phyloP scores from a whole-genome alignment of 1,140 invertebrate species.

The Drosophila elegans region DNA sequence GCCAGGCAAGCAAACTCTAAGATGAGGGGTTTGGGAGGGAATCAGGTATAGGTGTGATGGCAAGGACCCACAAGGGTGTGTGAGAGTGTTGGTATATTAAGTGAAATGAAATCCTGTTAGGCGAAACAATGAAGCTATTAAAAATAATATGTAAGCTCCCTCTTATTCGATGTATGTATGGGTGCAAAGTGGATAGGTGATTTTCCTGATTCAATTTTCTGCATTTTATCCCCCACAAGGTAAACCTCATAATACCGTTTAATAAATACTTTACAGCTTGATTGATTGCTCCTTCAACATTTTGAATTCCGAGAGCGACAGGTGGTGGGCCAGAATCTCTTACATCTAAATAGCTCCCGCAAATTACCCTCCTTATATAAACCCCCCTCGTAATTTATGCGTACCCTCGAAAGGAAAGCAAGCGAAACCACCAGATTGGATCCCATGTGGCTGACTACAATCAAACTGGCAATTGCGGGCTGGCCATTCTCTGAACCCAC shows the following conservation, averaged over 20 bases:
- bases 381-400: constrained; percentile 65
- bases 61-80: constrained; percentile 31
- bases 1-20: constrained; percentile 55
- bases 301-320: constrained; percentile 53
- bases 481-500: constrained; percentile 7
- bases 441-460: constrained; percentile 79
- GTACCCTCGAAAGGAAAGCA: constrained; percentile 27
- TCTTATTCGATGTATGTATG: background rate
- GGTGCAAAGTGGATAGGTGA: constrained; percentile 4
- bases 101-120: constrained; percentile 81
- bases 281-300: constrained; percentile 64
- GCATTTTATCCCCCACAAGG: constrained; percentile 37
- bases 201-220: constrained; percentile 18
- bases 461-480: constrained; percentile 70
- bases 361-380: background rate
- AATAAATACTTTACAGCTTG: constrained; percentile 82
- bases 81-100: constrained; percentile 65
- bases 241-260: constrained; percentile 81
- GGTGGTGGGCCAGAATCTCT: constrained; percentile 64
- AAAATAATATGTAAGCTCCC: constrained; percentile 56
- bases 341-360: constrained; percentile 53
- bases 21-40: constrained; percentile 11
- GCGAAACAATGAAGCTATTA: constrained; percentile 81
- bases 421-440: constrained; percentile 66
- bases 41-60: constrained; percentile 19